Conservation (phyloP, 1,140 invertebrate genomes). For the Trichomalopsis sarcophagae region DNA sequence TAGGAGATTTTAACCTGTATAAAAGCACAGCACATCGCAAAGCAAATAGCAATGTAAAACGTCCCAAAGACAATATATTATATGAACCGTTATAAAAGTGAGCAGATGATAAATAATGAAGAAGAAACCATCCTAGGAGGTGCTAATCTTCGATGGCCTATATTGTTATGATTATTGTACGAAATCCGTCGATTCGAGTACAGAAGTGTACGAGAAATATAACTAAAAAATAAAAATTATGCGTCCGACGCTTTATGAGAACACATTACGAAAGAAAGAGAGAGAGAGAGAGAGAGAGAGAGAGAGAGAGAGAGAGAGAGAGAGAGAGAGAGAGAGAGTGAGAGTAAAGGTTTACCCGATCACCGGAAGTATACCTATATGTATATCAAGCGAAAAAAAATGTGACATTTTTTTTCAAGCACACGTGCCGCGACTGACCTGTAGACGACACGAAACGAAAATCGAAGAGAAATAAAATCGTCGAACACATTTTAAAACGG, state of each 20-base stretch:
- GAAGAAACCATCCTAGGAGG: slow-evolving; percentile 25
- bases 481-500: slow-evolving; percentile 22
- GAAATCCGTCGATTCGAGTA: slow-evolving; percentile 27
- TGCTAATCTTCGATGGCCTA: slow-evolving; percentile 39
- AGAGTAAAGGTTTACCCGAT: slow-evolving; percentile 6
- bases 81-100: slow-evolving; percentile 50
- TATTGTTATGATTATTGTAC: slow-evolving; percentile 36
- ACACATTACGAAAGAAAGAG: not conserved
- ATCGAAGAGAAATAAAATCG: not conserved
- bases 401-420: slow-evolving; percentile 24
- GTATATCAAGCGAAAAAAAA: slow-evolving; percentile 23
- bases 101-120: slow-evolving; percentile 2
- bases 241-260: not conserved
- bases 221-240: not conserved
- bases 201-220: not conserved
- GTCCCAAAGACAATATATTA: slow-evolving; percentile 73
- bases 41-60: slow-evolving; percentile 64
- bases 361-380: not conserved
- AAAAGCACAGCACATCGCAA: slow-evolving; percentile 51
- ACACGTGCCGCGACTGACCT: slow-evolving; percentile 24
- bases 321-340: too few species aligned
- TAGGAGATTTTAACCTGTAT: slow-evolving; percentile 1
- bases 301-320: too few species aligned
- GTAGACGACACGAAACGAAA: not conserved
- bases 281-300: not conserved